Evolutionary conservation across 1,140 invertebrate genomes (phyloP).

Genomic region (Drosophila erecta): DNA sequence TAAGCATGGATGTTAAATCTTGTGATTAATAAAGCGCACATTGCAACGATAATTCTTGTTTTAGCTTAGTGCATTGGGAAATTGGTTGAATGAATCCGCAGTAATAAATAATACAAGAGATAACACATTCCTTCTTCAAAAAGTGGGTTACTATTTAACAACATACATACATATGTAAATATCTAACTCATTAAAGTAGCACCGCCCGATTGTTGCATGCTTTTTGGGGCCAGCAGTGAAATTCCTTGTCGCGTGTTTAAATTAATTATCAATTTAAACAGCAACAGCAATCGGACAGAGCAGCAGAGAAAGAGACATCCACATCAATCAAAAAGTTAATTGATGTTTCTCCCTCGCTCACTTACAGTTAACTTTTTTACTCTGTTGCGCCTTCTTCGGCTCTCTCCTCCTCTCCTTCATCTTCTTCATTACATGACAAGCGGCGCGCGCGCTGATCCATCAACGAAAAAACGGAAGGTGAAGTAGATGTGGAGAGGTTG

Average conservation of each 20-base stretch:
- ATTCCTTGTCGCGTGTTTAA: constrained; percentile 52
- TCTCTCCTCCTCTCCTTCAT: neutral
- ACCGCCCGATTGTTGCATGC: constrained; percentile 74
- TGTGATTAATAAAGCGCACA: neutral
- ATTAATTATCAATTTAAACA: constrained; percentile 75
- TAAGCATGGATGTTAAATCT: neutral
- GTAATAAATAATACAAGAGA: too few relatives aligned
- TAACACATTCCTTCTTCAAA: neutral
- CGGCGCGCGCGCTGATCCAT: constrained; percentile 76
- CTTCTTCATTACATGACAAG: constrained; percentile 71
- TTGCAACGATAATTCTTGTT: too few relatives aligned
- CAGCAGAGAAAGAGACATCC: constrained; percentile 28
- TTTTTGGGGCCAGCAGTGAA: constrained; percentile 55
- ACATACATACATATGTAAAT: too few relatives aligned
- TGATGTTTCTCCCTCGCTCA: constrained; percentile 53
- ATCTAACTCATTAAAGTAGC: constrained; percentile 9
- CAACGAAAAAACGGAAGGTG: constrained; percentile 33
- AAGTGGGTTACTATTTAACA: too few relatives aligned
- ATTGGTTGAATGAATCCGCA: too few relatives aligned
- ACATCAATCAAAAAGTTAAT: constrained; percentile 81
- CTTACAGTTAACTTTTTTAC: constrained; percentile 42
- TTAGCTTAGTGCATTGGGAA: too few relatives aligned
- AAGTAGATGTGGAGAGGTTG: neutral
- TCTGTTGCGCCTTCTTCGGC: constrained; percentile 42
- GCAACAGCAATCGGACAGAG: constrained; percentile 26